Evolutionary conservation across 1,140 invertebrate species (phyloP).

Genomic region (Leptinotarsa defecta): DNA sequence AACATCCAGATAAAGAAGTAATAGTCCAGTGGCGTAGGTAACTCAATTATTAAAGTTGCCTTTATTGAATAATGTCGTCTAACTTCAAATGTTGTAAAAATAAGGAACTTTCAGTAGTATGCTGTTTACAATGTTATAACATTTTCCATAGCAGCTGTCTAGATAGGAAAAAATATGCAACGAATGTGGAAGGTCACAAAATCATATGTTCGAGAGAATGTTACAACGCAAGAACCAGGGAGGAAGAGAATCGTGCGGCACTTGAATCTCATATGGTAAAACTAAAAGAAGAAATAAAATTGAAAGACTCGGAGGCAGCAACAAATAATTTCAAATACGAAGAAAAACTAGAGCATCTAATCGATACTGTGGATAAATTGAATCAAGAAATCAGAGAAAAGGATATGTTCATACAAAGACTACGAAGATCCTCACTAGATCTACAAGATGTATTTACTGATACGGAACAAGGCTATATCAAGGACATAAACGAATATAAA

Average conservation of each 20-base stretch:
- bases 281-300: too few relatives aligned
- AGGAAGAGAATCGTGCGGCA: too few relatives aligned
- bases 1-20: too few relatives aligned
- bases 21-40: too few relatives aligned
- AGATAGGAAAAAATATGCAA: slow-evolving; percentile 1
- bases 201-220: slow-evolving; percentile 1
- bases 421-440: too few relatives aligned
- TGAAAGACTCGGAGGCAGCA: background rate
- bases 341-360: background rate
- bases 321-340: background rate
- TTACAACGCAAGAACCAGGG: too few relatives aligned
- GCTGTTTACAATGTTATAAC: background rate
- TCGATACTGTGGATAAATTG: background rate
- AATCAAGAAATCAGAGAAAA: background rate
- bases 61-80: background rate
- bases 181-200: background rate
- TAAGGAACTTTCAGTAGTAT: background rate
- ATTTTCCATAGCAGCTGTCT: slow-evolving; percentile 6
- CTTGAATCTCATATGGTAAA: too few relatives aligned
- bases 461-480: too few relatives aligned
- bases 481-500: too few relatives aligned
- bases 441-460: too few relatives aligned
- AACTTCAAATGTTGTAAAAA: slow-evolving; percentile 10
- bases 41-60: too few relatives aligned
- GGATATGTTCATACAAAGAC: background rate